Conservation (phyloP, 2,797 vertebrate genomes). For the Chaunax sp. region DNA sequence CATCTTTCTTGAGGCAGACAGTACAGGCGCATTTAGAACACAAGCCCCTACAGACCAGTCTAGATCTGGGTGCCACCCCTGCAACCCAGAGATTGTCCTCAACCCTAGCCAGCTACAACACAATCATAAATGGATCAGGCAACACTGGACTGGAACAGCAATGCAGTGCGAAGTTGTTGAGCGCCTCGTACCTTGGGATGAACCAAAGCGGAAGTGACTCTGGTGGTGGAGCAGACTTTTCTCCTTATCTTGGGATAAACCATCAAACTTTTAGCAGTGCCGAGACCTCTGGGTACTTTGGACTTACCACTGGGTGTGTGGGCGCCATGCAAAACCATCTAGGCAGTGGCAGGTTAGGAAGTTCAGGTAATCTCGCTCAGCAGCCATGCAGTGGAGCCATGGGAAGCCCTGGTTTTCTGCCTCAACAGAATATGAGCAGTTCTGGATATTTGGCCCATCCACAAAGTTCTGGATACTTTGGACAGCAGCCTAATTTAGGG, state of each 20-base stretch:
- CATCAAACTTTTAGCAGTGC: conserved; percentile 71
- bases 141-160: conserved; percentile 80
- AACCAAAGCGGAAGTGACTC: conserved; percentile 74
- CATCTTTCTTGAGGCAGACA: conserved; percentile 83
- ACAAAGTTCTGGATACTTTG: conserved; percentile 73
- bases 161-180: conserved; percentile 55
- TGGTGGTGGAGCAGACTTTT: conserved; percentile 71
- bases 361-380: conserved; percentile 73
- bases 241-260: conserved; percentile 77
- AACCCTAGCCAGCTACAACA: conserved; percentile 75
- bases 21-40: conserved; percentile 82
- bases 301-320: conserved; percentile 60
- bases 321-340: conserved; percentile 73
- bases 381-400: conserved; percentile 64
- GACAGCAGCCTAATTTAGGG: conserved; percentile 61
- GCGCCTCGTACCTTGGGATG: conserved; percentile 79
- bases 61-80: conserved; percentile 71
- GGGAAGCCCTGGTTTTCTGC: conserved; percentile 65
- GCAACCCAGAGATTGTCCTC: conserved; percentile 73
- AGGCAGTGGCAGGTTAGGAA: conserved; percentile 69
- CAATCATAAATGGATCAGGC: conserved; percentile 82
- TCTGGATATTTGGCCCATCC: conserved; percentile 67
- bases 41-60: conserved; percentile 70
- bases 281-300: conserved; percentile 80
- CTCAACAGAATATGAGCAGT: conserved; percentile 75